phyloP scores from a whole-genome alignment of 2,113 vertebrate genomes.

The Cheirogaleus medius region DNA sequence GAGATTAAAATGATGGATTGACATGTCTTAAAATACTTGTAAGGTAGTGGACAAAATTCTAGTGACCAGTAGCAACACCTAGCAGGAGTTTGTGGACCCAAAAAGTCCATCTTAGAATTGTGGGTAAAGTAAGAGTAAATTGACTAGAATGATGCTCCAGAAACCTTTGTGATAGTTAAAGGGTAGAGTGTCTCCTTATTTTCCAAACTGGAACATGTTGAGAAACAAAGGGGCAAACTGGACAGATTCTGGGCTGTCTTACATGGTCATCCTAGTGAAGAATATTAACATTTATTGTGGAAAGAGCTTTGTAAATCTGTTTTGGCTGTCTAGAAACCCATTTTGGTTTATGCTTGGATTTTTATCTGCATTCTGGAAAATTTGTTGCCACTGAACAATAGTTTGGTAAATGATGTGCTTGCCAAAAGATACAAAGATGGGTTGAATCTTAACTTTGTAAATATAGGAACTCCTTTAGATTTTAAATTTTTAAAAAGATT shows the following conservation, averaged over 20 bases:
- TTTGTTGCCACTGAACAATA: not conserved
- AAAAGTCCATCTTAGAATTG: not conserved
- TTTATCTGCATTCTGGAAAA: constrained; percentile 27
- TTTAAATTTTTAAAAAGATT: not conserved
- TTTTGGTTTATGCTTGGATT: not conserved
- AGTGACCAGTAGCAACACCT: not conserved
- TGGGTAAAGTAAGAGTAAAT: not conserved
- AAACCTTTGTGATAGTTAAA: not conserved
- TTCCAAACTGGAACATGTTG: not conserved
- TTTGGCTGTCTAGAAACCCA: not conserved
- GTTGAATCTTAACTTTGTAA: constrained; percentile 18
- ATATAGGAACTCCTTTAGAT: not conserved
- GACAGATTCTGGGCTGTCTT: not conserved
- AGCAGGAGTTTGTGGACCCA: not conserved
- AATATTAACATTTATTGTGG: not conserved
- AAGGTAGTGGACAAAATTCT: not conserved
- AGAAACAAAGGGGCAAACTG: not conserved
- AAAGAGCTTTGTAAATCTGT: not conserved
- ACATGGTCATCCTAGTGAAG: not conserved
- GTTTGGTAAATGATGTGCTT: not conserved
- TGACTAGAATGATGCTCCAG: not conserved
- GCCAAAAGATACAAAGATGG: not conserved
- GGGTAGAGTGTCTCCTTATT: not conserved
- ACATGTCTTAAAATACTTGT: not conserved
- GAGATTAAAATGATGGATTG: not conserved